Conservation (phyloP, 1,140 invertebrate genomes). For the Eulimnadia texana region DNA sequence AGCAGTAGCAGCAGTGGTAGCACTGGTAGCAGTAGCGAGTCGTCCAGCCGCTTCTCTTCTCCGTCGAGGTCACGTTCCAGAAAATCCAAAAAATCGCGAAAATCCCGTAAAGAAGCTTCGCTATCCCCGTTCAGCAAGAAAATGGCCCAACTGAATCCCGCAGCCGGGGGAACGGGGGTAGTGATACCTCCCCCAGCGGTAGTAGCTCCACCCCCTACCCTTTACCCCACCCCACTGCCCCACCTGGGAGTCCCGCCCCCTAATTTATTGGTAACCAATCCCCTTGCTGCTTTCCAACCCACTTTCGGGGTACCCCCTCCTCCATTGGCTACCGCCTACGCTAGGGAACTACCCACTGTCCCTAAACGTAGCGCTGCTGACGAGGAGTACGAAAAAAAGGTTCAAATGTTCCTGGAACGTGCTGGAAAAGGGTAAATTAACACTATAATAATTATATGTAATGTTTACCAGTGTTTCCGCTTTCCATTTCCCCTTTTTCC, state of each 20-base stretch:
- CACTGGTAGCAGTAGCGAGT: too few species aligned
- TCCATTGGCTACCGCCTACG: conserved; percentile 32
- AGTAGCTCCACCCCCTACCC: conserved; percentile 3
- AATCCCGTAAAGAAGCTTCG: conserved; percentile 35
- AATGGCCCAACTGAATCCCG: conserved; percentile 48
- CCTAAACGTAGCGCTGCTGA: conserved; percentile 62
- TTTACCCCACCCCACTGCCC: background rate
- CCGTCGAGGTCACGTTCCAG: background rate
- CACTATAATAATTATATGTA: background rate
- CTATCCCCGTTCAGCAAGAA: conserved; percentile 61
- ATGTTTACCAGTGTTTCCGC: too few species aligned
- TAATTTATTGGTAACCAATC: background rate
- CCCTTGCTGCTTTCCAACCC: background rate
- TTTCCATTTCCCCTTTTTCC: too few species aligned
- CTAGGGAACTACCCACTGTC: conserved; percentile 55
- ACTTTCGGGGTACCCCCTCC: background rate
- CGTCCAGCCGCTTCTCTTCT: conserved; percentile 1
- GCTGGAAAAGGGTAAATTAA: conserved; percentile 45
- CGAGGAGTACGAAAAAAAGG: conserved; percentile 64
- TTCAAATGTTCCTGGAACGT: conserved; percentile 63
- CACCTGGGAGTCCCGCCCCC: background rate
- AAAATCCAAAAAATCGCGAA: background rate
- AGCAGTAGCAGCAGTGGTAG: background rate
- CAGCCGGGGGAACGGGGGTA: background rate
- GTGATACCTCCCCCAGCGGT: background rate